Evolutionary conservation across 1,140 invertebrate genomes (phyloP).

Genomic region (Bradysia coprophila): DNA sequence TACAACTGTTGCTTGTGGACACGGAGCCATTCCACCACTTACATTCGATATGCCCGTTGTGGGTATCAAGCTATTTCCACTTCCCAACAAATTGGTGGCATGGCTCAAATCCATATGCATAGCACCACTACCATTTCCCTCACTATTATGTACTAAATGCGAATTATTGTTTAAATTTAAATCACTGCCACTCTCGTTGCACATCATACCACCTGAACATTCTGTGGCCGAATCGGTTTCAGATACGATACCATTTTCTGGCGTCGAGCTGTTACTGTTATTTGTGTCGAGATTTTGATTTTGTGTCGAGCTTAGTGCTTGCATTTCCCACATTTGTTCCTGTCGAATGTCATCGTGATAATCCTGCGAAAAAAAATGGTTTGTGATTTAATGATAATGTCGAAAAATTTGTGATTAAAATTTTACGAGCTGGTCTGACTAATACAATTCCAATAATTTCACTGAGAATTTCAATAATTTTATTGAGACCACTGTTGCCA

Average conservation of each 20-base stretch:
- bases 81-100: not conserved
- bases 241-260: constrained; percentile 8
- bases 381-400: no score
- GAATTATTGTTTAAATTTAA: not conserved
- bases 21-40: constrained; percentile 9
- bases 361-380: no score
- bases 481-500: no score
- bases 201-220: not conserved
- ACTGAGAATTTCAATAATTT: no score
- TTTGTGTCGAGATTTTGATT: not conserved
- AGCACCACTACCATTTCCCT: not conserved
- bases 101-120: not conserved
- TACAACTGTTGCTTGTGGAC: constrained; percentile 10
- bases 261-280: constrained; percentile 12
- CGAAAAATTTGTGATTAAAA: no score
- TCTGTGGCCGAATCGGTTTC: constrained; percentile 22
- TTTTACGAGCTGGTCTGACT: no score
- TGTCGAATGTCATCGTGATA: constrained; percentile 74
- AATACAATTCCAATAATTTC: no score
- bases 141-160: not conserved
- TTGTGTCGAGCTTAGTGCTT: constrained; percentile 34
- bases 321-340: constrained; percentile 73
- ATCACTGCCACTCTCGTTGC: not conserved
- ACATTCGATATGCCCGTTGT: constrained; percentile 9
- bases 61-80: constrained; percentile 2